A percentile compares a stretch with the other conserved stretches of the same genome.
Evolutionary conservation across 2,888 invertebrate species (phyloP).

Genomic region (Carpatolechia fugitivella): DNA sequence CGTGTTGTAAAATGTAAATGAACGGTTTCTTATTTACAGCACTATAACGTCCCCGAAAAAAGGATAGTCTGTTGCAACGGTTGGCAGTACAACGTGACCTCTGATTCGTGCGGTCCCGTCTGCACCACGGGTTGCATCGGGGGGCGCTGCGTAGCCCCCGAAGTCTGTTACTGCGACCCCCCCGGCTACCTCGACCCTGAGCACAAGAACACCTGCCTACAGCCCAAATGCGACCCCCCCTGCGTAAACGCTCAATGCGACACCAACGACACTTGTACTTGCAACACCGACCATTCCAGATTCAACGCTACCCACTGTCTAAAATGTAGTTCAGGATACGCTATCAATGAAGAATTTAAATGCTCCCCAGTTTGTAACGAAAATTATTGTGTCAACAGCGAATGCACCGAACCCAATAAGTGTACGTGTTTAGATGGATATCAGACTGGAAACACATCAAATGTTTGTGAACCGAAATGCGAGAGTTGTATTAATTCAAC

Average conservation of each 20-base stretch:
- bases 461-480: constrained; percentile 11
- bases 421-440: constrained; percentile 41
- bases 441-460: background rate
- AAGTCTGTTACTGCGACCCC: constrained; percentile 52
- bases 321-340: constrained; percentile 40
- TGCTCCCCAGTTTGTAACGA: constrained; percentile 30
- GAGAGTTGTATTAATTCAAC: constrained; percentile 22
- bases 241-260: constrained; percentile 57
- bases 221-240: constrained; percentile 44
- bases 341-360: constrained; percentile 31
- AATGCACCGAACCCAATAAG: constrained; percentile 23
- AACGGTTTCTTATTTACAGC: constrained; percentile 50
- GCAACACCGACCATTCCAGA: constrained; percentile 37
- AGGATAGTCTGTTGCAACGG: constrained; percentile 63
- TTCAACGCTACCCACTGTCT: constrained; percentile 53
- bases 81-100: constrained; percentile 50
- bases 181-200: constrained; percentile 47
- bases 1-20: no score
- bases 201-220: constrained; percentile 49
- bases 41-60: constrained; percentile 39
- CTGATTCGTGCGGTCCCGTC: constrained; percentile 61
- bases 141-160: constrained; percentile 64
- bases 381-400: constrained; percentile 25
- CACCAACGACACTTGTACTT: constrained; percentile 52
- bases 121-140: constrained; percentile 70